Base-by-base conservation (phyloP, 23 tunicate species). In the Clavelina lepadiformis region DNA sequence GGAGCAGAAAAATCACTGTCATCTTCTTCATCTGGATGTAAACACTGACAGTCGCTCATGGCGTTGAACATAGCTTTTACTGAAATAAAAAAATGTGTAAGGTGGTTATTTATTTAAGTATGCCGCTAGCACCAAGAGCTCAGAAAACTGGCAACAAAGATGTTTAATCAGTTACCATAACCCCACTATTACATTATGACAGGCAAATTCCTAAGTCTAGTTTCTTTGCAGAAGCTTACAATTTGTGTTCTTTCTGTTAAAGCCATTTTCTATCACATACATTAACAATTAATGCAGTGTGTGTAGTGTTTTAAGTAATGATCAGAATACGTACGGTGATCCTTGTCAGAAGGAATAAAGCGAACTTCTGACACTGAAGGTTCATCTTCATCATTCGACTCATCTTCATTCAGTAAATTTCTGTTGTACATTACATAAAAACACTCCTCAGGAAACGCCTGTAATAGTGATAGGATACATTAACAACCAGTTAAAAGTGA, bases 391-490 rank as follows among this genome's bases (percentile, higher is more conserved):
- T 56, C 76, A 29, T 38, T 55, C 1, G 73, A 58, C 5, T 68
- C 59, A 27, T 26, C 50, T 55, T 41, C 26, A 31, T 46, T 44
- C 1, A 31, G 29, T 13, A 73, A 6, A 26, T 63, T 63, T 53
- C 64, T 57, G 67, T 84, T 84, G 51, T 76, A 84, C 93, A 84
- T 84, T 7, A 84, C 82, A 50, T 84, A 84, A 26, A 84, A 55
- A 64, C 93, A 84, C 64, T 84, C 83, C 32, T 84, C 83, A 8
- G 93, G 74, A 76, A 84, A 84, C 3, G 77, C 66, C 92, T 83
- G 19, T 15, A n/a, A n/a, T n/a, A n/a, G n/a, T n/a, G n/a, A n/a
- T n/a, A n/a, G n/a, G n/a, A n/a, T 41, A 8, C 15, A 41, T 41
- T 41, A 15, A 41, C 49, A 41, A 41, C 49, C 15, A 41, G 49